Evolutionary conservation across 2,888 invertebrate species (phyloP).

Genomic region (Catocala sponsa): DNA sequence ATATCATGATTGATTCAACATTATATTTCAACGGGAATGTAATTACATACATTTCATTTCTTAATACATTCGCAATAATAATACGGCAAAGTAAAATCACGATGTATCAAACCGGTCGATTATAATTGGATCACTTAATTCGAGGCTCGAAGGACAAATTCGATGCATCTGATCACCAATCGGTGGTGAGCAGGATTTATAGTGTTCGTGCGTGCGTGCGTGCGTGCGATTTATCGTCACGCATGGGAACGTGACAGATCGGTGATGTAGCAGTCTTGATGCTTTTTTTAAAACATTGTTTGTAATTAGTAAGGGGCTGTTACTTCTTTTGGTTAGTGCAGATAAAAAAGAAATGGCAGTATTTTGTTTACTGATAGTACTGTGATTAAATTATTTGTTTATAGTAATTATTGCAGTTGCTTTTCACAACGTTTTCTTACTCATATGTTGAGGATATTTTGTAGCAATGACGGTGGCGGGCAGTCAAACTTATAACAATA

Average conservation of each 20-base stretch:
- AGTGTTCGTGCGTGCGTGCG: slow-evolving; percentile 52
- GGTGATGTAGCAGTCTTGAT: slow-evolving; percentile 38
- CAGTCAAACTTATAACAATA: no score
- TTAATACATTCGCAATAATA: no score
- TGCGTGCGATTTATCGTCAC: slow-evolving; percentile 58
- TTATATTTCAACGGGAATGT: no score
- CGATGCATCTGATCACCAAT: slow-evolving; percentile 62
- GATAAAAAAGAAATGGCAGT: not conserved
- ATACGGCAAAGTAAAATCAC: slow-evolving; percentile 1
- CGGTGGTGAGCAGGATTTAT: slow-evolving; percentile 62
- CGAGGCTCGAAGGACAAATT: slow-evolving; percentile 59
- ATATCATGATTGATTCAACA: no score
- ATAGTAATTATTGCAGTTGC: no score
- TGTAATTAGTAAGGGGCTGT: slow-evolving; percentile 37
- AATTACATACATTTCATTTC: no score
- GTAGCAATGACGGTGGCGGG: no score
- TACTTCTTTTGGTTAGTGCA: not conserved
- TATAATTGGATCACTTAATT: slow-evolving; percentile 62
- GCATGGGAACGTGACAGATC: slow-evolving; percentile 47
- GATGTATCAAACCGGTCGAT: slow-evolving; percentile 40
- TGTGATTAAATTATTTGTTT: no score
- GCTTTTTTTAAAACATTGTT: slow-evolving; percentile 39
- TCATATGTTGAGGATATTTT: no score
- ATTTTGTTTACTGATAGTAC: no score
- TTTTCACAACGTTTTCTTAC: not conserved